Percentiles rank a stretch among this genome's conserved stretches.
These are phyloP conservation scores for Coregonus sp. DNA, from an alignment of 2,797 vertebrate genomes.

Conservation along the genomic window DNA sequence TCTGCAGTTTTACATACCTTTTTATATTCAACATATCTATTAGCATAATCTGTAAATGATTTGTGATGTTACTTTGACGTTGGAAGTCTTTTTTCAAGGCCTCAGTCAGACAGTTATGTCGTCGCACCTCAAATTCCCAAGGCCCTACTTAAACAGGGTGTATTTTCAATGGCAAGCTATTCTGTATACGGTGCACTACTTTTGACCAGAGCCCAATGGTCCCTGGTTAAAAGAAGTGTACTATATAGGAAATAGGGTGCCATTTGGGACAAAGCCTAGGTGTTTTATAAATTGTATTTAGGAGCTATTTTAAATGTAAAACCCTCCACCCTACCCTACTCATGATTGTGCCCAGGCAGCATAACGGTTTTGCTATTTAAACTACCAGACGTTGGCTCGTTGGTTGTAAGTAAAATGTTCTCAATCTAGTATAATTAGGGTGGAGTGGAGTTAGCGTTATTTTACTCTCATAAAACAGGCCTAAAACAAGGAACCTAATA, in stretches of 20 bases:
- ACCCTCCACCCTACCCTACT: conserved; percentile 37
- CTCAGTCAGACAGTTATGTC: background rate
- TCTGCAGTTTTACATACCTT: conserved; percentile 42
- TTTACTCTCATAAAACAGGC: conserved; percentile 54
- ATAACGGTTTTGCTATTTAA: conserved; percentile 58
- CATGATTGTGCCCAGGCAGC: conserved; percentile 51
- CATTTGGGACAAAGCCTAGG: conserved; percentile 26
- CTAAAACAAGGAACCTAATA: conserved; percentile 54
- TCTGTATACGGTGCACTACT: background rate
- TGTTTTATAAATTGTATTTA: conserved; percentile 59
- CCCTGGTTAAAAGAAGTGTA: background rate
- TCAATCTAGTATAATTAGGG: conserved; percentile 66
- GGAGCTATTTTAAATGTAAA: conserved; percentile 43
- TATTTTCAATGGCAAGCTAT: background rate
- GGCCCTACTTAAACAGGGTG: background rate
- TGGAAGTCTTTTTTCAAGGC: background rate
- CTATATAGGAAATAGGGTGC: background rate
- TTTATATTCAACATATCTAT: conserved; percentile 35
- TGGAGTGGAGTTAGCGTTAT: conserved; percentile 55
- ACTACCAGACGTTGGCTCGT: conserved; percentile 54
- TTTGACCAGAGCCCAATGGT: background rate
- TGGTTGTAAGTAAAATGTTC: conserved; percentile 55
- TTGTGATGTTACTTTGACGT: conserved; percentile 9
- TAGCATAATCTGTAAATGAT: conserved; percentile 20
- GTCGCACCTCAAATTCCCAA: background rate